Evolutionary conservation across 2,888 invertebrate genomes (phyloP), one percentile per base, ranked within the genome.

Genomic region (Polymixis lichenea): DNA sequence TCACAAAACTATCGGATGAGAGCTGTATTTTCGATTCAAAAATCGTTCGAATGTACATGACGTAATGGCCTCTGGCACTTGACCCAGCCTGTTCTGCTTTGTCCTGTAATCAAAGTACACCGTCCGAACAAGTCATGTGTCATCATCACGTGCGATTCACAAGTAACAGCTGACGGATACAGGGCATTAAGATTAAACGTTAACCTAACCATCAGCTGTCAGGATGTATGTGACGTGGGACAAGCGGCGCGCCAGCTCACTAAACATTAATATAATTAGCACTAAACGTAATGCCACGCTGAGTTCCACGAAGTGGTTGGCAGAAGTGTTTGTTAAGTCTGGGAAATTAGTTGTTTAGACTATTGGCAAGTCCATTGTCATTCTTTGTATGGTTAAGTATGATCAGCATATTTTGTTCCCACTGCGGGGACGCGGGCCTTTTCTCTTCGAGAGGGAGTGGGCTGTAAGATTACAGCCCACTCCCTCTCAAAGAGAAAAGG

Each of bases 101-200:
- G 49, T 49, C 32, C 19, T 2, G 0, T 56, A 66, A 60, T 80
- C 80, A 80, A 61, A 60, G 69, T 32, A 38, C 7, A 46, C 65
- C 80, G 62, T 15, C 46, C 7, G 56, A 46, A 62, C 15, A 3
- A 11, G 22, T 51, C 22, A 46, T 61, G 19, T 46, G 69, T 74
- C 69, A 66, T 58, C 55, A 4, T 64, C 58, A 25, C 69, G 32
- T 32, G 69, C 80, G 70, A 75, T 70, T 56, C 46, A 61, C 60
- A 56, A 80, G 65, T 38, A 64, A 64, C 80, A 80, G 80, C 80
- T 80, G 80, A 66, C 75, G 80, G 80, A 80, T 66, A 65, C 81
- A 61, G 32, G 49, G 9, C 53, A 43, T 66, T 77, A 61, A 69
- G 43, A 28, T 77, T 43, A 17, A 62, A 77, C 38, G 38, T 38